Percentiles rank a stretch among this genome's conserved stretches.
These are phyloP conservation scores for Notoglanidium macrostoma DNA, from an alignment of 2,797 vertebrate genomes.

Conservation along the genomic window DNA sequence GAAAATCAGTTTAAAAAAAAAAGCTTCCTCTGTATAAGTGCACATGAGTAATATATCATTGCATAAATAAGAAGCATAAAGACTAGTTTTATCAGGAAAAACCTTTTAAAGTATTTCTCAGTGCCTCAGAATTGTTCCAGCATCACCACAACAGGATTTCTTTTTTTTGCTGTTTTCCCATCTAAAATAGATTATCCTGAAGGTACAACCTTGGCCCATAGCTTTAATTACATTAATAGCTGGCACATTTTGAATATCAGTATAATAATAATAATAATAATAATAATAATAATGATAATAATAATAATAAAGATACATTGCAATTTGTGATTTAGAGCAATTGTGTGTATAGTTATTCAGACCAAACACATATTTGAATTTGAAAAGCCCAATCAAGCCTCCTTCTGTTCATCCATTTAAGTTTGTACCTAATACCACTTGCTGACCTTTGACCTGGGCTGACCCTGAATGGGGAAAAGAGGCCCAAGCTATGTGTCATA, in stretches of 20 bases:
- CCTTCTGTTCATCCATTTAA: conserved; percentile 38
- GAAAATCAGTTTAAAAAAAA: background rate
- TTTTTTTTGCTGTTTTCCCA: background rate
- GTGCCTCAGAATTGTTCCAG: background rate
- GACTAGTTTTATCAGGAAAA: background rate
- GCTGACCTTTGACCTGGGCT: conserved; percentile 50
- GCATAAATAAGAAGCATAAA: background rate
- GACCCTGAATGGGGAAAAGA: conserved; percentile 48
- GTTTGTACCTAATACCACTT: conserved; percentile 22
- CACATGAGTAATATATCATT: background rate
- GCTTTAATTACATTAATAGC: background rate
- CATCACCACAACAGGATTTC: background rate
- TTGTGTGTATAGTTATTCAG: conserved; percentile 7
- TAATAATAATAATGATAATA: too few relatives aligned
- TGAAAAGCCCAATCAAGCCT: conserved; percentile 34
- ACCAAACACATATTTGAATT: background rate
- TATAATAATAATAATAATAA: too few relatives aligned
- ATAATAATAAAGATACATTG: background rate
- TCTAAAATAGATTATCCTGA: background rate
- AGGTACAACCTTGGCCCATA: background rate
- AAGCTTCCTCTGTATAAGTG: background rate
- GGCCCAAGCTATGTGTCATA: conserved; percentile 43
- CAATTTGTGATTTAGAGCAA: background rate
- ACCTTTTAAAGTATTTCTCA: background rate
- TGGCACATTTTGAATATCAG: background rate